A percentile compares a stretch with the other conserved stretches of the same genome.
These are phyloP conservation scores for Abrostola triplasia DNA, from an alignment of 2,888 invertebrate species.

Conservation along the genomic window DNA sequence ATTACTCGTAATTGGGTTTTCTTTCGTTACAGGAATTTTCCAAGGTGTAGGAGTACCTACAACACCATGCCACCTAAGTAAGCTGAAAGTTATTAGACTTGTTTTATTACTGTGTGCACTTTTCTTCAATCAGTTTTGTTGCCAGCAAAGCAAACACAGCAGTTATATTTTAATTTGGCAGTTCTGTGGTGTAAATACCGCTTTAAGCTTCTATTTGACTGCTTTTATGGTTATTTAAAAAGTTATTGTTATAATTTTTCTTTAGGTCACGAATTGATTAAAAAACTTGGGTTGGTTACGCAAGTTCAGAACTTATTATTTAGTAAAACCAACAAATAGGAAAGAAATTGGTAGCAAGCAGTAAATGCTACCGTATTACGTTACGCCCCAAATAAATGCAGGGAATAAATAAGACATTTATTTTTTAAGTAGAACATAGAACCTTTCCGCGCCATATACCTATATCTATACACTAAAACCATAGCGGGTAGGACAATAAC, in stretches of 20 bases:
- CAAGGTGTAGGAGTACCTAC: conserved; percentile 75
- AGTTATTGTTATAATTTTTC: conserved; percentile 12
- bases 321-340: conserved; percentile 1
- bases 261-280: conserved; percentile 14
- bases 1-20: conserved; percentile 67
- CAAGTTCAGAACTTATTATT: conserved; percentile 12
- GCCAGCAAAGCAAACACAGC: conserved; percentile 30
- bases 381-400: conserved; percentile 6
- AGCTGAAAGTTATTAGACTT: conserved; percentile 66
- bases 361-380: conserved; percentile 21
- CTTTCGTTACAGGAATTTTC: conserved; percentile 83
- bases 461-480: neutral
- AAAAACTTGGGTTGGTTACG: conserved; percentile 16
- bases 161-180: conserved; percentile 38
- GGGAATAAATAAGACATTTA: conserved; percentile 20
- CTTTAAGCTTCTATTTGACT: conserved; percentile 40
- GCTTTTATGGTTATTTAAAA: conserved; percentile 24
- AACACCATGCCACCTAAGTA: conserved; percentile 87
- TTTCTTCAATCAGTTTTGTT: conserved; percentile 36
- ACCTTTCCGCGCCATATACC: conserved; percentile 8
- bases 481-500: conserved; percentile 15
- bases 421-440: conserved; percentile 13
- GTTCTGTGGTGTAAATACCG: conserved; percentile 28
- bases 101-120: conserved; percentile 33
- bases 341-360: conserved; percentile 6